Evolutionary conservation across 2,888 invertebrate genomes (phyloP).

Genomic region (Agonopterix subpropinquella): DNA sequence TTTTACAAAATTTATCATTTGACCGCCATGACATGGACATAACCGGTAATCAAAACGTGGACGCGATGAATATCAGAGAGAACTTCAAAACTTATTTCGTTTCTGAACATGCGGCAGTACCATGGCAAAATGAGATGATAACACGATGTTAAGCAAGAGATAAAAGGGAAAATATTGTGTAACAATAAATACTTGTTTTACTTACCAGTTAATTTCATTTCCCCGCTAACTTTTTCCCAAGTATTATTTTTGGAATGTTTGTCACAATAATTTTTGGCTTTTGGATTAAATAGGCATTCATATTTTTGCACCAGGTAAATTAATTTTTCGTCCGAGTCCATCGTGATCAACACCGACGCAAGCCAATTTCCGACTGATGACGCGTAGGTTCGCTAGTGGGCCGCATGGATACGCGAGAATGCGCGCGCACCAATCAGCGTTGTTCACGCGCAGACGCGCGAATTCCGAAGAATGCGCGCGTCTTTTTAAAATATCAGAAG

Average conservation of each 20-base stretch:
- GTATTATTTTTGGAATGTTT: slow-evolving; percentile 3
- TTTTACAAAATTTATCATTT: slow-evolving; percentile 10
- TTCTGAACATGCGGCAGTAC: slow-evolving; percentile 11
- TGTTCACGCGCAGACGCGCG: neutral
- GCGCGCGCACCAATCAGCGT: neutral
- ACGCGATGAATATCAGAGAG: neutral
- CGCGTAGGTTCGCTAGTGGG: no score
- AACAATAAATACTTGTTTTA: neutral
- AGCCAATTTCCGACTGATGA: no score
- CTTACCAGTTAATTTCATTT: neutral
- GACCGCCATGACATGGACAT: neutral
- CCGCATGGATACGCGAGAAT: neutral
- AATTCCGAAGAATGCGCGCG: slow-evolving; percentile 1
- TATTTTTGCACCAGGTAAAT: neutral
- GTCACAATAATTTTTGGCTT: slow-evolving; percentile 3
- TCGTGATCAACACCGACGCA: no score
- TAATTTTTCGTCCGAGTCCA: neutral
- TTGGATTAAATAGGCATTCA: slow-evolving; percentile 4
- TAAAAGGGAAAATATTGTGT: no score
- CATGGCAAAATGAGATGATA: slow-evolving; percentile 12
- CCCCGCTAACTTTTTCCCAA: neutral
- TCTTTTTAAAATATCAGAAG: neutral
- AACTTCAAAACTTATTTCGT: slow-evolving; percentile 12
- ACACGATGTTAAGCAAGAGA: slow-evolving; percentile 7
- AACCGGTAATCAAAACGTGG: neutral